Evolutionary conservation across 1,140 invertebrate species (phyloP), one percentile per base, ranked within the genome.

Genomic region (Leptonema lineaticorne): DNA sequence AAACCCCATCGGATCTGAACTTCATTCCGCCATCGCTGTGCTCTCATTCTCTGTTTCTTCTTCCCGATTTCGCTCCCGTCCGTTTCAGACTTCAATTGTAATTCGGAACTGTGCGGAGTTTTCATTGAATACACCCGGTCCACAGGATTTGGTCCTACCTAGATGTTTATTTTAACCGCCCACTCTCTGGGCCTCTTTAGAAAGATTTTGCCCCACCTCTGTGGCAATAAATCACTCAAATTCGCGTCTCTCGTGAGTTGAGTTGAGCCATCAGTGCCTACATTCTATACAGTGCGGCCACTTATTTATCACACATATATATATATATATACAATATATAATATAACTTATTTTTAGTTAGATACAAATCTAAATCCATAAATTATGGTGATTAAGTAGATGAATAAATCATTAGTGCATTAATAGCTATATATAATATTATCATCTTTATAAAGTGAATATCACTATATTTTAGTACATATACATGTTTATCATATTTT

Each of bases 221-320:
- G 14, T 9, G 45, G 62, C 62, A 53, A 64, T 64, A 64, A 64
- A 64, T 64, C 62, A 64, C 62, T 64, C 62, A 50, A 64, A 64
- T 50, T 48, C 45, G 24, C 45, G 30, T 37, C 37, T 58, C 27
- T 30, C n/a, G n/a, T n/a, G n/a, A n/a, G 18, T 11, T 22, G 48
- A 53, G 48, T 30, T 59, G 57, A 16, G 57, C 30, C 30, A 59
- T 59, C 57, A 28, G n/a, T n/a, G n/a, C 4, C 27, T 9, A 26
- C 50, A 53, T 24, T 24, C 8, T 18, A 20, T 9, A 41, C 37
- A 41, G 37, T 41, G n/a, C n/a, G n/a, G n/a, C n/a, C n/a, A n/a
- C n/a, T n/a, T n/a, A n/a, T n/a, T n/a, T n/a, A n/a, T n/a, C n/a
- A n/a, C n/a, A n/a, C n/a, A n/a, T n/a, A n/a, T n/a, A n/a, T n/a